Evolutionary conservation across 2,113 vertebrate genomes (phyloP).

Genomic region (Sterrhoptilus dennistouni): DNA sequence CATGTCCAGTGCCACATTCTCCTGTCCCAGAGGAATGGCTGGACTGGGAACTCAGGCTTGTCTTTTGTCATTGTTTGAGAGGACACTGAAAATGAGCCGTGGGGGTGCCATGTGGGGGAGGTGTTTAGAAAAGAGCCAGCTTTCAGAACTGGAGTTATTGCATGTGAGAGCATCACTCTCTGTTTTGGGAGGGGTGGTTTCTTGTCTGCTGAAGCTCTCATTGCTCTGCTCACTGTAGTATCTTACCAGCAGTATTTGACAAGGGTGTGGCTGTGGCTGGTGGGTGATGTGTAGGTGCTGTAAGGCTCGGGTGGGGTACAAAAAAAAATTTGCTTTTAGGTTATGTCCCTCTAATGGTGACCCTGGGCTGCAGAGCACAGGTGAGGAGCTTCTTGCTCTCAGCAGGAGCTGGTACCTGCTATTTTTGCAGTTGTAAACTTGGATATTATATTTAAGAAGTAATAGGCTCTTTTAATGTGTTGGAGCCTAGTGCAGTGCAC

Average conservation of each 20-base stretch:
- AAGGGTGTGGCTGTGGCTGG: neutral
- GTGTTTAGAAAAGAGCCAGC: neutral
- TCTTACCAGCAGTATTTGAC: neutral
- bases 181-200: neutral
- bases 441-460: neutral
- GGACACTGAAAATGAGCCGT: neutral
- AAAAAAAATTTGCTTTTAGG: neutral
- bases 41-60: neutral
- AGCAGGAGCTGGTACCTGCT: neutral
- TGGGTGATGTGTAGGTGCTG: neutral
- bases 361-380: neutral
- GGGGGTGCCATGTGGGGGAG: fast-evolving
- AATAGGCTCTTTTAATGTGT: neutral
- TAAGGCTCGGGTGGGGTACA: neutral
- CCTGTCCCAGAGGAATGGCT: neutral
- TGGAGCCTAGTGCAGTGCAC: neutral
- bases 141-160: neutral
- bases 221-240: neutral
- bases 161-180: neutral
- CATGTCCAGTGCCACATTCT: neutral
- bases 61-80: neutral
- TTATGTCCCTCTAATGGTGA: neutral
- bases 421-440: neutral
- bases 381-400: neutral
- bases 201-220: neutral